These are phyloP conservation scores for Aleadryas rufinucha DNA, from an alignment of 2,113 vertebrate species.

Conservation along the genomic window DNA sequence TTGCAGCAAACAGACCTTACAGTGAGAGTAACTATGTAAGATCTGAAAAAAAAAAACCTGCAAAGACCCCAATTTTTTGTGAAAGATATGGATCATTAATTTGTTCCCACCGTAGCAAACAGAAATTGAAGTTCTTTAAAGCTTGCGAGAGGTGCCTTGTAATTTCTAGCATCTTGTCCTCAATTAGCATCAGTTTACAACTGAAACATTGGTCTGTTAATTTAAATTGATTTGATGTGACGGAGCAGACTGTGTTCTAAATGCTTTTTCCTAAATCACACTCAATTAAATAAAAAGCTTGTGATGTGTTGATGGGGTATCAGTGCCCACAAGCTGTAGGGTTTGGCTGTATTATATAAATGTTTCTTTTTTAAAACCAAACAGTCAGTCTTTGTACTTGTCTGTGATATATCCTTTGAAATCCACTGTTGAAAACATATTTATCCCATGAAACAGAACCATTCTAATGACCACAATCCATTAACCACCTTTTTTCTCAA, in stretches of 20 bases:
- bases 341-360: background rate
- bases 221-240: constrained; percentile 28
- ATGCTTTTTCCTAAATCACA: constrained; percentile 27
- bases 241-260: constrained; percentile 35
- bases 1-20: background rate
- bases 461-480: background rate
- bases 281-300: constrained; percentile 37
- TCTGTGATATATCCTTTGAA: background rate
- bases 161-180: constrained; percentile 26
- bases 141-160: background rate
- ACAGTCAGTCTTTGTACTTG: background rate
- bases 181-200: constrained; percentile 31
- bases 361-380: background rate
- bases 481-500: background rate
- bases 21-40: background rate
- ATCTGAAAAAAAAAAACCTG: background rate
- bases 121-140: constrained; percentile 16
- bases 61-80: background rate
- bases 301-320: constrained; percentile 21
- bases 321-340: background rate
- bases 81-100: background rate
- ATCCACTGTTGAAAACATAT: background rate
- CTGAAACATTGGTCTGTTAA: constrained; percentile 24
- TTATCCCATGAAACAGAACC: background rate
- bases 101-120: background rate